Evolutionary conservation across 2,113 vertebrate species (phyloP), one percentile per base, ranked within the genome.

Genomic region (Panthera tigris): DNA sequence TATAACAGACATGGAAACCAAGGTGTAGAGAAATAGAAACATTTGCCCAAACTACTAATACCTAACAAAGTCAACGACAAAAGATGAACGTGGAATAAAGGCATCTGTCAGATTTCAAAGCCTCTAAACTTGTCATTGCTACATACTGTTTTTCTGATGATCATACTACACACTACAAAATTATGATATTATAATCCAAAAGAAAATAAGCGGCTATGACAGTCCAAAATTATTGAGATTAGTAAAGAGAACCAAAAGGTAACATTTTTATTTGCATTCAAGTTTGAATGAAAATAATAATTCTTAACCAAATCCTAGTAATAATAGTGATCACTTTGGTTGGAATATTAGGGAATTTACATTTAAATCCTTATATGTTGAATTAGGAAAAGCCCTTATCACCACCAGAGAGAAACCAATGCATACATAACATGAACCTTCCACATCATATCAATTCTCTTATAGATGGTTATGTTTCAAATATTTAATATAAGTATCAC

Each of bases 271-370:
- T 86, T 91, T 88, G 7, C 18, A 90, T 71, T 68, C 29, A 57
- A 48, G 84, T 73, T 61, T 87, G 27, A 78, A 50, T 93, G 27
- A 73, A 92, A 93, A 57, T 48, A 93, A 68, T 82, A 92, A 76
- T 92, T 55, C 86, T 87, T 4, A 48, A 50, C 15, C 68, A 2
- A 8, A 3, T 84, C 84, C 36, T n/a, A 74, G 52, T 57, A 61
- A 29, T 39, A 55, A 68, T 55, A 71, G 3, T 86, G 57, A 19
- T 89, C 25, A 63, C 33, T 65, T 71, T 6, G 23, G 23, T 78
- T 52, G 23, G 78, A 0, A 57, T 83, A 57, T 50, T 55, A 81
- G 4, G 4, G 4, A 73, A 74, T 80, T 82, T 65, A 52, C 29
- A 88, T 93, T 55, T 39, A 41, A 78, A 71, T 69, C 11, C 4